These are phyloP conservation scores for Dysmachus trigonus DNA, from an alignment of 2,888 invertebrate species.

Conservation along the genomic window DNA sequence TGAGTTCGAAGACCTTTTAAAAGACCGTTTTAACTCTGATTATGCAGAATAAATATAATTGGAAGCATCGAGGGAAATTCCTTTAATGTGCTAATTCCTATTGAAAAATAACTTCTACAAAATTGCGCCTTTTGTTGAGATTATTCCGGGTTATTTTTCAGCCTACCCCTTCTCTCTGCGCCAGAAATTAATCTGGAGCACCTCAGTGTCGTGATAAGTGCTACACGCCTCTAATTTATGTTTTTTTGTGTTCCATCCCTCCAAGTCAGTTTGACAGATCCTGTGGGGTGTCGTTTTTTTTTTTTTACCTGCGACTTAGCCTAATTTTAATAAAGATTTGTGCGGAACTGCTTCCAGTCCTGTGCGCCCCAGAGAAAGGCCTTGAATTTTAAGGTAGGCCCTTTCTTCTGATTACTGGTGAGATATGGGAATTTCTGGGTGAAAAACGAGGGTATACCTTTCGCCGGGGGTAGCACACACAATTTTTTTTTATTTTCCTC, in stretches of 20 bases:
- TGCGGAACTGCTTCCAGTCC: constrained; percentile 28
- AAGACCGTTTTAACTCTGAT: background rate
- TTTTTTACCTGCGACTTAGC: background rate
- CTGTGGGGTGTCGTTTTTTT: constrained; percentile 27
- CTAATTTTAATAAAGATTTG: constrained; percentile 31
- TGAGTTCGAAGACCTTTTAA: background rate
- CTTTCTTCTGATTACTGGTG: constrained; percentile 36
- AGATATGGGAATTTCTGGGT: constrained; percentile 41
- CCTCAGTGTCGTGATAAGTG: constrained; percentile 27
- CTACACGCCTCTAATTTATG: constrained; percentile 51
- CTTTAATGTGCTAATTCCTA: background rate
- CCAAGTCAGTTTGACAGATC: constrained; percentile 35
- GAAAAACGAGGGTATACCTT: constrained; percentile 7
- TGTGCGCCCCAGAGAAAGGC: background rate
- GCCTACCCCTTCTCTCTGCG: background rate
- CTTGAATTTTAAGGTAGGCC: constrained; percentile 1
- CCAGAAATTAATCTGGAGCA: constrained; percentile 23
- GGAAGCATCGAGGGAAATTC: background rate
- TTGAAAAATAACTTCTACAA: background rate
- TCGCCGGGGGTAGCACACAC: background rate
- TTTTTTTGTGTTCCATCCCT: constrained; percentile 41
- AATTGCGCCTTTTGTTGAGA: background rate
- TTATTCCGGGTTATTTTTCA: background rate
- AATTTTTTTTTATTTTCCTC: background rate
- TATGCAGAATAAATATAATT: background rate